These are phyloP conservation scores for Threskiornis aethiopicus DNA, from an alignment of 2,797 vertebrate genomes.

Conservation along the genomic window DNA sequence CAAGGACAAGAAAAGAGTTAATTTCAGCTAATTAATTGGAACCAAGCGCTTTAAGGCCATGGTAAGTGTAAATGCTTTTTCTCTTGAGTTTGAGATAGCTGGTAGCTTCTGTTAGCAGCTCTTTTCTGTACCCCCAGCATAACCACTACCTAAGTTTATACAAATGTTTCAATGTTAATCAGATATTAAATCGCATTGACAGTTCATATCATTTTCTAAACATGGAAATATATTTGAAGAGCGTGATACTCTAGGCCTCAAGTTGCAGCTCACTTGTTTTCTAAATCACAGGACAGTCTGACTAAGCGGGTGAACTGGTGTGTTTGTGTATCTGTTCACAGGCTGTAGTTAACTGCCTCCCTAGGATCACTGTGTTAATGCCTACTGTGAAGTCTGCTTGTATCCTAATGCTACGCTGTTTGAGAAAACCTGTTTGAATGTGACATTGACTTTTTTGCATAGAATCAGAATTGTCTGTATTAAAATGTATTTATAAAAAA, in stretches of 20 bases:
- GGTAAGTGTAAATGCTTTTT: neutral
- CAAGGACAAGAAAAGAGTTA: neutral
- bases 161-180: neutral
- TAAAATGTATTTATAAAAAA: constrained; percentile 64
- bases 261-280: neutral
- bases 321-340: neutral
- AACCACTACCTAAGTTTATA: neutral
- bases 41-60: neutral
- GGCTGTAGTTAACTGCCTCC: neutral
- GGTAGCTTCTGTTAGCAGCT: neutral
- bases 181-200: neutral
- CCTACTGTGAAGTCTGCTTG: constrained; percentile 40
- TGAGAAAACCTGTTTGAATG: constrained; percentile 43
- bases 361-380: neutral
- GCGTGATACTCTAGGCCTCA: neutral
- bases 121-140: neutral
- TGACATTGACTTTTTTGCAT: constrained; percentile 20
- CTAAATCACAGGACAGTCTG: neutral
- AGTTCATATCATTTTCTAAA: neutral
- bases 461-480: constrained; percentile 49
- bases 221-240: neutral
- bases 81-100: neutral
- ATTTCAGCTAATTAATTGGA: neutral
- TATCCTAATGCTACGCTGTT: neutral
- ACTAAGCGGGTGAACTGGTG: neutral